Base-by-base conservation (phyloP, 2,888 invertebrate genomes). In the Hydrotaea cyrtoneurina region DNA sequence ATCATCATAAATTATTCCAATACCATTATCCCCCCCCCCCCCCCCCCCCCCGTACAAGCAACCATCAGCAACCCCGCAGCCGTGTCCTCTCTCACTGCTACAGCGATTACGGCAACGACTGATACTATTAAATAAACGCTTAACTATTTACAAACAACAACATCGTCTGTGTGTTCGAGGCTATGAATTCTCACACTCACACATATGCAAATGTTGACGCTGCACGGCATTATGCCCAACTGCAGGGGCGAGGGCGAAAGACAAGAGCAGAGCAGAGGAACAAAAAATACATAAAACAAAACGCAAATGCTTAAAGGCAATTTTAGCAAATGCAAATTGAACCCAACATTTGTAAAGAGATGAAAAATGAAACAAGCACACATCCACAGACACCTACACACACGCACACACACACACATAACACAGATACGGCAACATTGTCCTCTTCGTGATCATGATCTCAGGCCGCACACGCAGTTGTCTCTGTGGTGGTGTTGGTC, bases 241-340 rank as follows among this genome's bases (percentile, higher is more conserved):
- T 59, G 11, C 23, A 59, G 8, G 15, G 23, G 5, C 3, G 26
- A 26, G 23, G 7, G 31, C 31, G 7, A 59, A 10, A 26, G n/a
- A n/a, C n/a, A 23, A 23, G 59, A 21, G 21, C 36, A 15, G 31
- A n/a, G 11, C 23, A 53, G 17, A 19, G 26, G 59, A 75, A 72
- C 69, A 77, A 15, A 81, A 69, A 13, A 77, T 39, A 55, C 59
- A 73, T 57, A 55, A 79, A 69, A 83, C 23, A 72, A 71, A 72
- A 64, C 26, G 66, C 57, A 80, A 73, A n/a, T 64, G 64, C 64
- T 75, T 71, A 23, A 50, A 78, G 80, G 77, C 80, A 80, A 75
- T 78, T 80, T 78, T 59, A 74, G 55, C 43, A 77, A 83, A 83
- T 83, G 80, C 62, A 83, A 83, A 80, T 80, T 78, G 69, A 62